Evolutionary conservation across 2,888 invertebrate species (phyloP), one percentile per base, ranked within the genome.

Genomic region (Thelaira solivaga): DNA sequence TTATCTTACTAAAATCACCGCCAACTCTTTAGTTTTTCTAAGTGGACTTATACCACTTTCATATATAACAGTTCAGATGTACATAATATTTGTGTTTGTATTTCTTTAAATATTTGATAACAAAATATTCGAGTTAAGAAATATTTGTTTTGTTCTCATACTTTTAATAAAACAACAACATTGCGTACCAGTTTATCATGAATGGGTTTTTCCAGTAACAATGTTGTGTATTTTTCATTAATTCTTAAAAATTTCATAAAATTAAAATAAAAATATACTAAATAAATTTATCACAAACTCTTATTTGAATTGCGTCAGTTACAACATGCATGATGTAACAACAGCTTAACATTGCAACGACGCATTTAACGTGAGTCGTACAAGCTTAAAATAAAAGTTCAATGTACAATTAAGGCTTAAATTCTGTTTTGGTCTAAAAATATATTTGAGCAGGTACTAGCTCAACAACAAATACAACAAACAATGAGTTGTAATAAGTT

Each of bases 391-490:
- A 49, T 34, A 73, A 59, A 68, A 78, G 77, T 78, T 78, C 77
- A 78, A 78, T 68, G 77, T 73, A 78, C 77, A 78, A 68, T 77
- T 64, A 73, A 57, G 73, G 68, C 73, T 49, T 39, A 53, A 68
- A 53, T 61, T 67, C 62, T 76, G 51, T 53, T 73, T 73, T 61
- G 49, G 62, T 68, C 26, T 47, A 45, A 69, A 69, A 57, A 51
- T 59, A 13, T 31, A 41, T 13, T 2, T 2, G 22, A 34, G 29
- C 24, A 34, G 2, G 22, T 22, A 36, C 2, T 0, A 16, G 7
- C 5, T n/a, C 41, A 65, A 24, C 45, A 4, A 34, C 20, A 34
- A 18, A 18, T 55, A 47, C n/a, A 59, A 51, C 49, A 22, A 49
- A 2, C 36, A 36, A 45, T 45, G 36, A 51, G 53, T 29, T 62